These are phyloP conservation scores for Alectoris magna DNA, from an alignment of 2,797 vertebrate species.

Conservation along the genomic window DNA sequence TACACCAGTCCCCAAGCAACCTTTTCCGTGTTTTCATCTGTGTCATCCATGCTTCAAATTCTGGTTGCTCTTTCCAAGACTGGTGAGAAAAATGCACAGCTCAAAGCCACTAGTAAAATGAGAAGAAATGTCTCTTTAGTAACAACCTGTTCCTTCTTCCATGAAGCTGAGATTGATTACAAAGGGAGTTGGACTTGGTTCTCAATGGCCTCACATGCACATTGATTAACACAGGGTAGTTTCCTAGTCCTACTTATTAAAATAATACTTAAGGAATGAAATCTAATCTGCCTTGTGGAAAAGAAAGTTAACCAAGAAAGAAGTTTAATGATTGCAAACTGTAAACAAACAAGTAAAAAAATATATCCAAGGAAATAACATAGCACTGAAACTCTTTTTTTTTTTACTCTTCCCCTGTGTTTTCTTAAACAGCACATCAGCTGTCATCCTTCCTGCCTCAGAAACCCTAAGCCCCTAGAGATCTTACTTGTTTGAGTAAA, in stretches of 20 bases:
- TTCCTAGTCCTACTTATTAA: background rate
- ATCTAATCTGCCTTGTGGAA: background rate
- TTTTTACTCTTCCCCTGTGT: background rate
- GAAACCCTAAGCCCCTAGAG: constrained; percentile 48
- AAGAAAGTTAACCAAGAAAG: background rate
- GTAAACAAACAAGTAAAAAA: background rate
- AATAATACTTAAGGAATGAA: background rate
- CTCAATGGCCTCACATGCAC: background rate
- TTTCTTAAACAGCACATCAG: constrained; percentile 30
- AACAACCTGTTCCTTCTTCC: background rate
- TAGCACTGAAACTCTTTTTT: background rate
- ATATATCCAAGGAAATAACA: background rate
- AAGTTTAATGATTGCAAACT: background rate
- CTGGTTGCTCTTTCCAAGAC: background rate
- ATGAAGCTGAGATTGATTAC: background rate
- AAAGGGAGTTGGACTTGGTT: background rate
- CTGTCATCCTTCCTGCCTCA: constrained; percentile 38
- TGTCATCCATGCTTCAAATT: background rate
- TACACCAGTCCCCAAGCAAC: background rate
- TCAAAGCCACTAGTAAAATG: background rate
- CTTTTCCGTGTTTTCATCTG: fast-evolving
- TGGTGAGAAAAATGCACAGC: background rate
- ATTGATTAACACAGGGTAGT: background rate
- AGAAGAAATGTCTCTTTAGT: background rate
- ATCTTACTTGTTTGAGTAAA: constrained; percentile 52